Evolutionary conservation across 2,797 vertebrate species (phyloP).

Genomic region (Sebastes vulpes): DNA sequence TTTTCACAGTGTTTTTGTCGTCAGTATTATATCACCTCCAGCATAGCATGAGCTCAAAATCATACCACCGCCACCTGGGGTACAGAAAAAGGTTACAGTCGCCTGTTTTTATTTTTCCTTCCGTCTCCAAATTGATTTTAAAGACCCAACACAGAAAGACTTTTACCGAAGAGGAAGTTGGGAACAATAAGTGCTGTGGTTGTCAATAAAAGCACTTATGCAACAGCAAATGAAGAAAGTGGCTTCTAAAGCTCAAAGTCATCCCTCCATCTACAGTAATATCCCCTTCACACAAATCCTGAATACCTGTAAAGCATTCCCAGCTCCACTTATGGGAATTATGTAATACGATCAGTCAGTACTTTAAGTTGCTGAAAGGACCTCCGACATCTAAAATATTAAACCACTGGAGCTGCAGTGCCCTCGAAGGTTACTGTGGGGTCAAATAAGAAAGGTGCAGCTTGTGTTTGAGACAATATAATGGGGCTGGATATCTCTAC

Average conservation of each 20-base stretch:
- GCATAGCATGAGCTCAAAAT: not conserved
- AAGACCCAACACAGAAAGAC: constrained; percentile 21
- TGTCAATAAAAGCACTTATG: constrained; percentile 55
- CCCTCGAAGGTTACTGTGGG: not conserved
- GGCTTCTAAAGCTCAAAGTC: constrained; percentile 23
- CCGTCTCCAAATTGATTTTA: constrained; percentile 43
- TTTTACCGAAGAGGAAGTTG: constrained; percentile 26
- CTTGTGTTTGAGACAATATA: not conserved
- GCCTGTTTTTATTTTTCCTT: not conserved
- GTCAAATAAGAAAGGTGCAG: not conserved
- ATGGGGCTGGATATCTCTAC: constrained; percentile 2
- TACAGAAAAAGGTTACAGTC: constrained; percentile 27
- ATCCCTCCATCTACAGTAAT: constrained; percentile 1
- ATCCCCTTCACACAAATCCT: constrained; percentile 8
- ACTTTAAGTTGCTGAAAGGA: constrained; percentile 3
- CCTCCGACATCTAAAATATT: constrained; percentile 18
- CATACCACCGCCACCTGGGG: constrained; percentile 19
- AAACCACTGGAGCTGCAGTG: not conserved
- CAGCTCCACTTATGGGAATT: constrained; percentile 33
- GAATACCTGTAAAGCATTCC: constrained; percentile 11
- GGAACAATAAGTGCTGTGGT: constrained; percentile 9
- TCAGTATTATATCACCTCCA: constrained; percentile 3
- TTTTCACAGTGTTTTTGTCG: not conserved
- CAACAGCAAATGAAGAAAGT: constrained; percentile 20
- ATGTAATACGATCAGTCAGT: constrained; percentile 26